phyloP scores from a whole-genome alignment of 2,797 vertebrate genomes.

The Tenualosa ilisha region DNA sequence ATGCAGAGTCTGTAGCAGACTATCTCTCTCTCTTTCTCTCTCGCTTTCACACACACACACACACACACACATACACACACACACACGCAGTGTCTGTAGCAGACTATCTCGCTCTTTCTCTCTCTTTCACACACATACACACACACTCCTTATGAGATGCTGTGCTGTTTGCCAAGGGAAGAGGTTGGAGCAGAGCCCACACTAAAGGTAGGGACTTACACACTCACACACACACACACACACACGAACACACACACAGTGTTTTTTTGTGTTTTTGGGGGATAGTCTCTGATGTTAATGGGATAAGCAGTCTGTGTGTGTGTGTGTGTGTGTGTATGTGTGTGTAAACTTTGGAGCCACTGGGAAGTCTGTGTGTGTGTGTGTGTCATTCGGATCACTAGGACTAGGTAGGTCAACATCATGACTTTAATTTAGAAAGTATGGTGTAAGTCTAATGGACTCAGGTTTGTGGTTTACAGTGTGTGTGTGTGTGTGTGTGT shows the following conservation, averaged over 20 bases:
- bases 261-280: too few species aligned
- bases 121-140: neutral
- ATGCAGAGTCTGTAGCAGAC: neutral
- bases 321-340: neutral
- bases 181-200: neutral
- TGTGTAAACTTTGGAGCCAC: too few species aligned
- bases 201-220: neutral
- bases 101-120: neutral
- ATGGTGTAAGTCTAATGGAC: too few species aligned
- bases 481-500: neutral
- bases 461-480: neutral
- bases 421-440: too few species aligned
- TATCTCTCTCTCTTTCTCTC: neutral
- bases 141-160: neutral
- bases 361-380: too few species aligned
- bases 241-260: neutral
- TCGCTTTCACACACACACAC: neutral
- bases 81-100: neutral
- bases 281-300: too few species aligned
- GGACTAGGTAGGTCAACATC: too few species aligned
- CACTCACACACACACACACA: slow-evolving; percentile 34
- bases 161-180: neutral
- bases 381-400: too few species aligned
- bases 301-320: neutral
- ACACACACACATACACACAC: neutral